Evolutionary conservation across 2,888 invertebrate species (phyloP).

Genomic region (Gibbula magus): DNA sequence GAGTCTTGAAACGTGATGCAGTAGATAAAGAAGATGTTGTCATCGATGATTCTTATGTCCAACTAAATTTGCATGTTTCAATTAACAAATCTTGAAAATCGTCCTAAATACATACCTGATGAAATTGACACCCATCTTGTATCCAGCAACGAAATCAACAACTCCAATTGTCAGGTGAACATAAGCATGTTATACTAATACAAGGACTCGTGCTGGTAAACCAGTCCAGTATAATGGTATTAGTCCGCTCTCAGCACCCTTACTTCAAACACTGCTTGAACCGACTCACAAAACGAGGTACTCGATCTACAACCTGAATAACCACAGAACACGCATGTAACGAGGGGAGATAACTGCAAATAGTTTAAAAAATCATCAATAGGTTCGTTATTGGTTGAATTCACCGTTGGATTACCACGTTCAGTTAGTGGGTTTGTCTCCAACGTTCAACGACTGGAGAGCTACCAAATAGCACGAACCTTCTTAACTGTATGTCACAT

Average conservation of each 20-base stretch:
- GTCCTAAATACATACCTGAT: too few species aligned
- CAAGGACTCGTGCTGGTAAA: too few species aligned
- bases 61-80: too few species aligned
- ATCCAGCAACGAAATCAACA: too few species aligned
- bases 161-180: too few species aligned
- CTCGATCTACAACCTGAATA: neutral
- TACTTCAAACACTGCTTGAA: neutral
- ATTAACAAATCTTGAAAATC: too few species aligned
- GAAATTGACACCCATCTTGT: too few species aligned
- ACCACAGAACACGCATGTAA: neutral
- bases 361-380: neutral
- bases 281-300: neutral
- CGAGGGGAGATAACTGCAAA: neutral
- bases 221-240: neutral
- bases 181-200: too few species aligned
- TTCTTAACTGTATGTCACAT: neutral
- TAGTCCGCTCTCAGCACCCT: neutral
- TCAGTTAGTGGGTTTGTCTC: neutral
- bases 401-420: neutral
- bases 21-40: too few species aligned
- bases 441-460: neutral
- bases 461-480: neutral
- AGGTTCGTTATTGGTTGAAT: slow-evolving; percentile 1
- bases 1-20: too few species aligned
- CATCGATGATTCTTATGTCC: too few species aligned